Base-by-base conservation (phyloP, 2,888 invertebrate species). In the Lordiphosa andalusiaca region DNA sequence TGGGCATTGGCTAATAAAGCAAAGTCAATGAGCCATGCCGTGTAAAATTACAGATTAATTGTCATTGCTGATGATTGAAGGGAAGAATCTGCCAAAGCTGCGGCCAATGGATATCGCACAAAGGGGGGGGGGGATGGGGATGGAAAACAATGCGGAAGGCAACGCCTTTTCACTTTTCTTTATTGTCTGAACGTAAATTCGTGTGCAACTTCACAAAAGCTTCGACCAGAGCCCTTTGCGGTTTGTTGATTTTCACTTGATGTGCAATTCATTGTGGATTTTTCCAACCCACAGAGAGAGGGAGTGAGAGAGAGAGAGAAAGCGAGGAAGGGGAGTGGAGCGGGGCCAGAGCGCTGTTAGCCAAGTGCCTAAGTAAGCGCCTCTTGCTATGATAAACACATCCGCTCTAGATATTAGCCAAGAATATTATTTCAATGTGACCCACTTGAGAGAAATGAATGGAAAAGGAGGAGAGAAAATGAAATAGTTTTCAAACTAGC, bases 341-440 rank as follows among this genome's bases (percentile, higher is more conserved):
- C 0, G 19, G 3, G 16, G 16, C 2, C 16, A 16, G 16, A 25
- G 7, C 35, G 35, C 21, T 25, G 72, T 58, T 71, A 53, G 53
- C 53, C 58, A 72, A 68, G 70, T 67, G 51, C 58, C 50, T 44
- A 47, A 67, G 48, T 54, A 69, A 55, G 51, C 48, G 68, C 40
- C 53, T 40, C 47, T 46, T 16, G 51, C 60, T 64, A 48, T 72
- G 75, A 82, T 72, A 75, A 74, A 78, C 60, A 69, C 73, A 69
- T 82, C 77, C 83, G 76, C 56, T 64, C 66, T 60, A 83, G 73
- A 83, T 80, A 67, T 65, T 68, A 65, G 65, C 44, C 59, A 60
- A 62, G 69, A 64, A 65, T 69, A 71, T 71, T 65, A 77, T 71
- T 81, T 64, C 64, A 65, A 58, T 67, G 82, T 71, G 76, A 82